Percentiles rank a stretch among this genome's conserved stretches.
Evolutionary conservation across 2,113 vertebrate genomes (phyloP).

Genomic region (Carassius gibelio): DNA sequence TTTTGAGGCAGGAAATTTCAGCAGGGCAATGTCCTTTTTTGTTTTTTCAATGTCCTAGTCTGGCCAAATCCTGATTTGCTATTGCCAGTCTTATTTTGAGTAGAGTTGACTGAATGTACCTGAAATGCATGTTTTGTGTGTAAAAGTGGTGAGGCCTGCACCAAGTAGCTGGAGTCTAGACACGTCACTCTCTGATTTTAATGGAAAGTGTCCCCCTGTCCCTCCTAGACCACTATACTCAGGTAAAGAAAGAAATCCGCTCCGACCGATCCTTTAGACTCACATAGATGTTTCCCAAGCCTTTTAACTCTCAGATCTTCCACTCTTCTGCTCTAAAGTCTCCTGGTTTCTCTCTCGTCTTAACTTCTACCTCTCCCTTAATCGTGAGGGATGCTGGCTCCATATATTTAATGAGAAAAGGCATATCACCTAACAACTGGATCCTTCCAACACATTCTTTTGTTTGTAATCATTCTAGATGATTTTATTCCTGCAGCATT

Average conservation of each 20-base stretch:
- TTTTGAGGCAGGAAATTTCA: no score
- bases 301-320: constrained; percentile 55
- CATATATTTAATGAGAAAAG: not conserved
- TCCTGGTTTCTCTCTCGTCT: constrained; percentile 21
- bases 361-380: not conserved
- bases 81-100: not conserved
- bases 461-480: constrained; percentile 45
- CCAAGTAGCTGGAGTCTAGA: constrained; percentile 98
- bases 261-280: constrained; percentile 35
- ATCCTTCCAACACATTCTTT: constrained; percentile 47
- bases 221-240: constrained; percentile 91
- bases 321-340: constrained; percentile 34
- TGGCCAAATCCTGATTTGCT: no score
- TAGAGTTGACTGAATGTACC: constrained; percentile 52
- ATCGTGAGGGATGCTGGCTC: not conserved
- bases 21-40: no score
- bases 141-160: constrained; percentile 85
- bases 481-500: constrained; percentile 39
- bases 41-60: no score
- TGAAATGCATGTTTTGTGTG: constrained; percentile 70
- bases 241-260: constrained; percentile 75
- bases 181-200: constrained; percentile 82
- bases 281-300: constrained; percentile 63
- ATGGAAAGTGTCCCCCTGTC: constrained; percentile 91
- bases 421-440: constrained; percentile 30